Evolutionary conservation across 2,888 invertebrate genomes (phyloP).

Genomic region (Deilephila elpenor): DNA sequence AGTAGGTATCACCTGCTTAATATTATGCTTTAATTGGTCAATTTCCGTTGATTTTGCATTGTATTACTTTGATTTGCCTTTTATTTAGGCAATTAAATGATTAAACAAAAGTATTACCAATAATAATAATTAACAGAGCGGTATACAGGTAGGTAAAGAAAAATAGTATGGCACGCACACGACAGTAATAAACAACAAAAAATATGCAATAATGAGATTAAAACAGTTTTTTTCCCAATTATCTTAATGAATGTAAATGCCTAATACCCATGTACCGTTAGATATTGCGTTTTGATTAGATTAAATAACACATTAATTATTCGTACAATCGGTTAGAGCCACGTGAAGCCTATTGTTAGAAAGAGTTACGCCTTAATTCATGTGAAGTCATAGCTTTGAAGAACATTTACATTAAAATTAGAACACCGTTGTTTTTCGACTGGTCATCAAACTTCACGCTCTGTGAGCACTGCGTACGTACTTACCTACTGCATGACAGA

Average conservation of each 20-base stretch:
- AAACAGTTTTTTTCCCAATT: conserved; percentile 1
- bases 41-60: background rate
- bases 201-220: background rate
- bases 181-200: too few species aligned
- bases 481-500: conserved; percentile 6
- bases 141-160: background rate
- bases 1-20: background rate
- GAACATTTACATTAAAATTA: conserved; percentile 42
- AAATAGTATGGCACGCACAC: background rate
- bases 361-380: conserved; percentile 28
- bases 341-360: conserved; percentile 37
- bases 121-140: too few species aligned
- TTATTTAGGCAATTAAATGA: background rate
- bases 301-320: conserved; percentile 11
- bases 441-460: conserved; percentile 54
- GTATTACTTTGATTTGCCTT: background rate
- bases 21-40: background rate
- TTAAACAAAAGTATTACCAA: too few species aligned
- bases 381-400: conserved; percentile 37
- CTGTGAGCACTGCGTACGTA: conserved; percentile 33
- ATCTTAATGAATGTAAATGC: conserved; percentile 1
- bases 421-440: conserved; percentile 43
- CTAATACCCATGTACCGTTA: conserved; percentile 12
- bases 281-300: conserved; percentile 8
- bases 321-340: conserved; percentile 15